Conservation (phyloP, 2,888 invertebrate genomes). For the Callyntrura sp. region DNA sequence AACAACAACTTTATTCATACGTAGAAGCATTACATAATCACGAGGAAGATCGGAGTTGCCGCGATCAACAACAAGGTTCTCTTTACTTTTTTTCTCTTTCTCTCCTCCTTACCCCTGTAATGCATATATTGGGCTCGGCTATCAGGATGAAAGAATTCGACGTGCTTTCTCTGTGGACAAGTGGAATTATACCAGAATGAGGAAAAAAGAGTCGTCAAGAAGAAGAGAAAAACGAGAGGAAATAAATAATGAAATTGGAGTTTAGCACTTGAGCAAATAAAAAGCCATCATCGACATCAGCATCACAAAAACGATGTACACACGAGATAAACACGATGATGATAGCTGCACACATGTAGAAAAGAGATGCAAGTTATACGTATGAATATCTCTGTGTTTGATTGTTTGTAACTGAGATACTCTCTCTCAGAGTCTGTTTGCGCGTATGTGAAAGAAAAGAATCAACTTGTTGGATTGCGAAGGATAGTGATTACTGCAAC, state of each 20-base stretch:
- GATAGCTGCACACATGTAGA: background rate
- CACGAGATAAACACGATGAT: too few species aligned
- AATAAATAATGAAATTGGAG: slow-evolving; percentile 46
- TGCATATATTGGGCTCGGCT: background rate
- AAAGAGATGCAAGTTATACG: background rate
- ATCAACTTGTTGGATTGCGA: slow-evolving; percentile 40
- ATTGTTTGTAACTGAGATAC: background rate
- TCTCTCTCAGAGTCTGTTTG: background rate
- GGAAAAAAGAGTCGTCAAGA: background rate
- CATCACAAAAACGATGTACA: background rate
- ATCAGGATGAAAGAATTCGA: slow-evolving; percentile 33
- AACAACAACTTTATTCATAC: background rate
- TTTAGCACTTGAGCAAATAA: slow-evolving; percentile 49
- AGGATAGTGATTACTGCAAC: background rate
- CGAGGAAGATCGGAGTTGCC: background rate
- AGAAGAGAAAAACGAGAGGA: background rate
- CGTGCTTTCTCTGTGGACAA: slow-evolving; percentile 42
- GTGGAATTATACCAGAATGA: slow-evolving; percentile 2
- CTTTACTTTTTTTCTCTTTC: background rate
- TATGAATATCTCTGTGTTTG: background rate
- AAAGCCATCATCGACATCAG: slow-evolving; percentile 30
- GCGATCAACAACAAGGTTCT: background rate
- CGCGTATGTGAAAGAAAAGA: background rate
- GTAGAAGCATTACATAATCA: background rate
- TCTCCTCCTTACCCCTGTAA: too few species aligned